These are phyloP conservation scores for Zaprionus tsacasi DNA, from an alignment of 1,140 invertebrate species.

Conservation along the genomic window DNA sequence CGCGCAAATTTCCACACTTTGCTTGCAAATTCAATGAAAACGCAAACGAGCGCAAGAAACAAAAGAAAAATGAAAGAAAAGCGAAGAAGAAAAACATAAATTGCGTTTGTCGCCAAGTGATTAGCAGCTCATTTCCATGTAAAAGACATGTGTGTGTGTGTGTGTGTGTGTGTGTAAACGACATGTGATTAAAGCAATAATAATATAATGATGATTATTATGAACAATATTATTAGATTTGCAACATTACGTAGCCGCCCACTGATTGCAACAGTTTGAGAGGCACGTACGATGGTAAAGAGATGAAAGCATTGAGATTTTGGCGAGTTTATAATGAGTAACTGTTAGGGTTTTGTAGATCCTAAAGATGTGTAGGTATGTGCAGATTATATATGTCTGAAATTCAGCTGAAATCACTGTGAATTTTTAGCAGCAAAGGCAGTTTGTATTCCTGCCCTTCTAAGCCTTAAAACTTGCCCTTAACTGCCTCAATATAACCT, in stretches of 20 bases:
- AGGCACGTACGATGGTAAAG: background rate
- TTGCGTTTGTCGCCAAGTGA: slow-evolving; percentile 51
- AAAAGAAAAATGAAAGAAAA: slow-evolving; percentile 3
- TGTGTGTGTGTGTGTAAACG: background rate
- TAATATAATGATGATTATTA: too few relatives aligned
- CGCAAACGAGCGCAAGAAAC: slow-evolving; percentile 18
- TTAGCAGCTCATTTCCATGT: slow-evolving; percentile 34
- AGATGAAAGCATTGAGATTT: background rate
- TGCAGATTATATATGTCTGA: background rate
- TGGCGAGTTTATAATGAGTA: background rate
- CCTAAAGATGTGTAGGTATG: background rate
- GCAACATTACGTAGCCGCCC: slow-evolving; percentile 53
- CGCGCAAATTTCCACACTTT: slow-evolving; percentile 42
- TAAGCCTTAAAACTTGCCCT: background rate
- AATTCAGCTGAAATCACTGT: background rate
- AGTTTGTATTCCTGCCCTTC: too few relatives aligned
- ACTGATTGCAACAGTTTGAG: slow-evolving; percentile 23
- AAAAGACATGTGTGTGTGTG: slow-evolving; percentile 6
- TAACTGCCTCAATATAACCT: background rate
- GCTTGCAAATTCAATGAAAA: slow-evolving; percentile 39
- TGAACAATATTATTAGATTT: slow-evolving; percentile 40
- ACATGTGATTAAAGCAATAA: background rate
- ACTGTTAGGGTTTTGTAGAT: background rate
- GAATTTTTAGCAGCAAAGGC: background rate
- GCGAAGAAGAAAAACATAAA: slow-evolving; percentile 40